These are phyloP conservation scores for Dendrolimus kikuchii DNA, from an alignment of 1,140 invertebrate genomes.

Conservation along the genomic window DNA sequence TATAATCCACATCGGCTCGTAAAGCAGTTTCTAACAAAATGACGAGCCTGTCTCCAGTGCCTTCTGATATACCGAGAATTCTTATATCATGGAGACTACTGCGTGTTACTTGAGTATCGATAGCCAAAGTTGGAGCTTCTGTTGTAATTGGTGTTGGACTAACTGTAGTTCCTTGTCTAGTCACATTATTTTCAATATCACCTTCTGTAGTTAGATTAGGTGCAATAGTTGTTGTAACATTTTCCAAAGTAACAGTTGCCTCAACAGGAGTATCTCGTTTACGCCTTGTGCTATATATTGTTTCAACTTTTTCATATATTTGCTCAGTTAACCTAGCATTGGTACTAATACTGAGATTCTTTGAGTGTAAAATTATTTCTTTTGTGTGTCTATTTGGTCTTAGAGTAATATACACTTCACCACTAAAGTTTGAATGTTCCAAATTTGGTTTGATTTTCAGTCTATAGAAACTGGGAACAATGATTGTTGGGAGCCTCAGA, in stretches of 20 bases:
- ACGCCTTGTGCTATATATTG: conserved; percentile 26
- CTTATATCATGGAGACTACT: conserved; percentile 47
- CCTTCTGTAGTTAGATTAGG: conserved; percentile 7
- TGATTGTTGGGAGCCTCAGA: conserved; percentile 73
- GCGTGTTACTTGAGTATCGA: conserved; percentile 49
- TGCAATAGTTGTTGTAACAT: conserved; percentile 7
- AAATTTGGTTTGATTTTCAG: conserved; percentile 77
- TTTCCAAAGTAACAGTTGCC: neutral
- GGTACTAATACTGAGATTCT: conserved; percentile 72
- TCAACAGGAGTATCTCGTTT: conserved; percentile 21
- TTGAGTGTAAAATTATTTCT: conserved; percentile 78
- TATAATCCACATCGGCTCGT: conserved; percentile 47
- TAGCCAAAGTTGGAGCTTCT: conserved; percentile 1
- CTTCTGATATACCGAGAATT: conserved; percentile 33
- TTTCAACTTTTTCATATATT: conserved; percentile 53
- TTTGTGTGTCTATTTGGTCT: conserved; percentile 50
- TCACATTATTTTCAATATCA: neutral
- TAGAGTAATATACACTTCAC: conserved; percentile 75
- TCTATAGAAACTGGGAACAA: conserved; percentile 80
- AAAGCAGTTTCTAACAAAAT: conserved; percentile 42
- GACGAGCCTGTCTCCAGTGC: conserved; percentile 42
- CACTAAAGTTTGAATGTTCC: conserved; percentile 74
- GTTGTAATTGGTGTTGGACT: conserved; percentile 7
- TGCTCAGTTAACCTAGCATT: conserved; percentile 59
- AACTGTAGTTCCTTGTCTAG: too few relatives aligned